phyloP scores from a whole-genome alignment of 2,797 vertebrate genomes.

The Xyrichtys novacula region DNA sequence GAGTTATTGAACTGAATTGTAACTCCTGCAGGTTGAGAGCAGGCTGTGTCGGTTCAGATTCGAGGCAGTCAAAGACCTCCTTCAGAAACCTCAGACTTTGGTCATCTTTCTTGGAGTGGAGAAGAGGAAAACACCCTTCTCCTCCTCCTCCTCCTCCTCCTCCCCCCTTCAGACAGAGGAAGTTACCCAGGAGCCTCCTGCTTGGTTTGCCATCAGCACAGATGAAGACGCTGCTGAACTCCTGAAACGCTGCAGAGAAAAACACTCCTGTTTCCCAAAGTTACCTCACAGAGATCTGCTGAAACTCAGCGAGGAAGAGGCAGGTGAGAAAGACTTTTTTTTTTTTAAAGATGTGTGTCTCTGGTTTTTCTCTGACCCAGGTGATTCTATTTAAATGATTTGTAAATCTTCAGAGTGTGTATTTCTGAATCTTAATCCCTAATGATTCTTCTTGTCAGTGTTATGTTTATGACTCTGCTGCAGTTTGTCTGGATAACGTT shows the following conservation, averaged over 20 bases:
- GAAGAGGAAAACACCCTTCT: conserved; percentile 59
- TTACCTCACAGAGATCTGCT: conserved; percentile 89
- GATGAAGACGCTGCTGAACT: conserved; percentile 80
- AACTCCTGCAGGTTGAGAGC: conserved; percentile 65
- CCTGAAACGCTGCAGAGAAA: conserved; percentile 79
- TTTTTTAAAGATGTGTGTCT: neutral
- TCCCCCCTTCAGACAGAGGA: conserved; percentile 2
- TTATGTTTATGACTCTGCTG: too few relatives aligned
- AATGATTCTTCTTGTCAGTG: too few relatives aligned
- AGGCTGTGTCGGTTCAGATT: conserved; percentile 85
- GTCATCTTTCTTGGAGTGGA: conserved; percentile 93
- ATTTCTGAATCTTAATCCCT: too few relatives aligned
- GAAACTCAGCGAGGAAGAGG: conserved; percentile 89
- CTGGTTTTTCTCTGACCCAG: too few relatives aligned
- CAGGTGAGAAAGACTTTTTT: conserved; percentile 83
- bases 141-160: conserved; percentile 11
- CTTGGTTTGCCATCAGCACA: conserved; percentile 92
- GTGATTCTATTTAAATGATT: too few relatives aligned
- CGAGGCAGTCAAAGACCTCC: conserved; percentile 81
- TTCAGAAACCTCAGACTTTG: conserved; percentile 78
- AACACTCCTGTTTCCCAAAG: conserved; percentile 87
- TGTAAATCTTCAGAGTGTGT: too few relatives aligned
- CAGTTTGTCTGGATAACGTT: too few relatives aligned
- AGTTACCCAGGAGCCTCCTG: conserved; percentile 71
- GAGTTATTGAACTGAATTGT: too few relatives aligned